Percentiles rank a stretch among this genome's conserved stretches.
Conservation (phyloP, 2,888 invertebrate genomes). For the Sesia apiformis region DNA sequence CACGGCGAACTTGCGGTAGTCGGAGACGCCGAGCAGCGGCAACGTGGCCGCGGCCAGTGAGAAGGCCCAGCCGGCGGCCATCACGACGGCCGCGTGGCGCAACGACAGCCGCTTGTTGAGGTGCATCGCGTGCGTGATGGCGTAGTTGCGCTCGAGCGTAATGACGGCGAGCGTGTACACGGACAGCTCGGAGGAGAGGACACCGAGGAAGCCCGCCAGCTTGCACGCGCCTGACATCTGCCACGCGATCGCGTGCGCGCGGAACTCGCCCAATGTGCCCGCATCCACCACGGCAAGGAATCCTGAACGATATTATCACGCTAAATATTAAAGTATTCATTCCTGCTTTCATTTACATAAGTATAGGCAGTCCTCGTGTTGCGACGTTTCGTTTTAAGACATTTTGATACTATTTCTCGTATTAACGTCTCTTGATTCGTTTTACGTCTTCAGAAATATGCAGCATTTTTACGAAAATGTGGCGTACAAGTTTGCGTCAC, state of each 20-base stretch:
- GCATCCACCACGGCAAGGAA: slow-evolving; percentile 97
- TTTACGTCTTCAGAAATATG: too few relatives aligned
- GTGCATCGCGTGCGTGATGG: slow-evolving; percentile 98
- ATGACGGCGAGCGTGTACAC: slow-evolving; percentile 98
- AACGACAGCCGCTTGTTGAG: slow-evolving; percentile 94
- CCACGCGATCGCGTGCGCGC: slow-evolving; percentile 97
- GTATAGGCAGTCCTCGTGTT: too few relatives aligned
- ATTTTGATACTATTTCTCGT: too few relatives aligned
- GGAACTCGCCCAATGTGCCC: slow-evolving; percentile 95
- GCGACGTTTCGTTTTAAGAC: too few relatives aligned
- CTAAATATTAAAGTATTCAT: too few relatives aligned
- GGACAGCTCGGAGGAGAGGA: slow-evolving; percentile 93
- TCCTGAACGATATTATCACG: slow-evolving; percentile 62
- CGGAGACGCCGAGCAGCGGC: slow-evolving; percentile 93
- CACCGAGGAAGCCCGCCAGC: slow-evolving; percentile 95
- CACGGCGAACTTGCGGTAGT: slow-evolving; percentile 96
- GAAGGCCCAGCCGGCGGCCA: slow-evolving; percentile 95
- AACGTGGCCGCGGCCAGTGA: slow-evolving; percentile 89
- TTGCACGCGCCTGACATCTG: slow-evolving; percentile 96
- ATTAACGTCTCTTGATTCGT: too few relatives aligned
- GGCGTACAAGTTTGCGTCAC: too few relatives aligned
- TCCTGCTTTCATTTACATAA: too few relatives aligned
- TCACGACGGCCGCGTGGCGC: slow-evolving; percentile 92
- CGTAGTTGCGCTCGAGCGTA: slow-evolving; percentile 95
- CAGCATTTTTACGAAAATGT: too few relatives aligned